Evolutionary conservation across 2,888 invertebrate genomes (phyloP).

Genomic region (Thyatira batis): DNA sequence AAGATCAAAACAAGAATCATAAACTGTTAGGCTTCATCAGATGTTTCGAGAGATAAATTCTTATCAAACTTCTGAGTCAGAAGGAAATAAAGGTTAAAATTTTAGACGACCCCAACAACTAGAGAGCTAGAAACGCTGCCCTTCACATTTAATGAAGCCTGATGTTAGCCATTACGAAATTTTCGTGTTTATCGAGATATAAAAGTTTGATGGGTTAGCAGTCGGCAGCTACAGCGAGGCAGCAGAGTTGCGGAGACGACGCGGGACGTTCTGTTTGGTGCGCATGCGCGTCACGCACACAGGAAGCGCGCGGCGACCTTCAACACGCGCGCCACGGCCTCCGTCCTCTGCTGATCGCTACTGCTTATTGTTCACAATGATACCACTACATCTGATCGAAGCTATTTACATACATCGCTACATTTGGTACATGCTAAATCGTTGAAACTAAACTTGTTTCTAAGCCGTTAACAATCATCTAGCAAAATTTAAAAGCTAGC

Average conservation of each 20-base stretch:
- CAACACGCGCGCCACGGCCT: constrained; percentile 71
- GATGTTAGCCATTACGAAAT: too few species aligned
- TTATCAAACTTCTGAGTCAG: background rate
- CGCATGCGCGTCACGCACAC: constrained; percentile 78
- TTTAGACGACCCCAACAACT: background rate
- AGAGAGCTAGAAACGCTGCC: too few species aligned
- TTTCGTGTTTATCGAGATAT: too few species aligned
- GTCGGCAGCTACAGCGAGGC: too few species aligned
- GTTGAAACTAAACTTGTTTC: background rate
- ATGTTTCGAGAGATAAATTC: constrained; percentile 9
- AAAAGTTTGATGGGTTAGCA: too few species aligned
- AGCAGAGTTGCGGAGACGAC: background rate
- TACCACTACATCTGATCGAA: constrained; percentile 30
- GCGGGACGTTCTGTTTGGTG: constrained; percentile 21
- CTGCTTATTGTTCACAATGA: constrained; percentile 59
- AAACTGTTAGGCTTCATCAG: constrained; percentile 31
- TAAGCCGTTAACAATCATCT: constrained; percentile 3
- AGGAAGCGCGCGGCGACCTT: constrained; percentile 76
- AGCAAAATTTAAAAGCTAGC: background rate
- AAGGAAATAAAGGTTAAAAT: background rate
- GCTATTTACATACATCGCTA: constrained; percentile 11
- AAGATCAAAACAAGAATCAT: constrained; percentile 37
- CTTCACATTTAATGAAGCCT: too few species aligned
- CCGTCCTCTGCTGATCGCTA: constrained; percentile 50
- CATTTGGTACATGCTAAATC: constrained; percentile 3